These are phyloP conservation scores for Lordiphosa clarofinis DNA, from an alignment of 1,140 invertebrate species.

Conservation along the genomic window DNA sequence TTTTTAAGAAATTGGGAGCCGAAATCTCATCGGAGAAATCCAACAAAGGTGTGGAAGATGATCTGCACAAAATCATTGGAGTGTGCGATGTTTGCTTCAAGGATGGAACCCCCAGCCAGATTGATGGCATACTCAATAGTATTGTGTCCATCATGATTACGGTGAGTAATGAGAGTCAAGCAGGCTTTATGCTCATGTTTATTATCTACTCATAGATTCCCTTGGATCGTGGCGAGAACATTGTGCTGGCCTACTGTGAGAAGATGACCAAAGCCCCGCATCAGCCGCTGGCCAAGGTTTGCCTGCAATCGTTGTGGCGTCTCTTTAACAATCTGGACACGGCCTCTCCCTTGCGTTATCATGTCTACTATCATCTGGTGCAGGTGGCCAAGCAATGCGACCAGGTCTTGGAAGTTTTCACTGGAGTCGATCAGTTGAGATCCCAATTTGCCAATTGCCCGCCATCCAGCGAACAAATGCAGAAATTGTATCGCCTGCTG, in stretches of 20 bases:
- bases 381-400: conserved; percentile 93
- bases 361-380: conserved; percentile 94
- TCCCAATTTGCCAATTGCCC: conserved; percentile 91
- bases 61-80: conserved; percentile 96
- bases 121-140: conserved; percentile 91
- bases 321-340: conserved; percentile 95
- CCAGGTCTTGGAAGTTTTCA: conserved; percentile 90
- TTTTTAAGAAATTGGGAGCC: conserved; percentile 94
- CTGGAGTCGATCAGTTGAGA: conserved; percentile 89
- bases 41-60: conserved; percentile 93
- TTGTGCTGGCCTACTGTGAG: conserved; percentile 95
- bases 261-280: conserved; percentile 95
- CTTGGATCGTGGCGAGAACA: conserved; percentile 90
- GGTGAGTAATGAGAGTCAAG: conserved; percentile 81
- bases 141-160: conserved; percentile 96
- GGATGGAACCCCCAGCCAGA: conserved; percentile 88
- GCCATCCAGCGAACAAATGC: conserved; percentile 94
- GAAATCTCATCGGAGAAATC: conserved; percentile 95
- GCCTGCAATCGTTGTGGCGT: conserved; percentile 92
- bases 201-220: conserved; percentile 83
- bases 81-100: conserved; percentile 96
- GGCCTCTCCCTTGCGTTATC: conserved; percentile 91
- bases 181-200: not conserved
- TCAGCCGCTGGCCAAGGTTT: conserved; percentile 88
- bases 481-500: conserved; percentile 92